Conservation (phyloP, 1,140 invertebrate species). For the Euglossa dilemma region DNA sequence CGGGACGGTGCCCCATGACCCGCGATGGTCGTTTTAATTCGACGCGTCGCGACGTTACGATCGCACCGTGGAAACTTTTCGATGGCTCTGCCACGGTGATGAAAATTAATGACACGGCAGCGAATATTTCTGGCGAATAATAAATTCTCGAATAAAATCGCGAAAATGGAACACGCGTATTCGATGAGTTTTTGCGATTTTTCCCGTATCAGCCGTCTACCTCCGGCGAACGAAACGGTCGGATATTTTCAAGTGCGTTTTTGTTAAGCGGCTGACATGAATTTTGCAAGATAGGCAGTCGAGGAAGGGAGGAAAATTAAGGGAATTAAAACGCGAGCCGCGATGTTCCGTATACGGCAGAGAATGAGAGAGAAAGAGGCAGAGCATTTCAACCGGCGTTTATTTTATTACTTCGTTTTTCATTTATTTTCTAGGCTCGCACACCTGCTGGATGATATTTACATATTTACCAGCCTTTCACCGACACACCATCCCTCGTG, state of each 20-base stretch:
- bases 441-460: neutral
- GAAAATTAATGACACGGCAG: neutral
- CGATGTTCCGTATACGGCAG: no score
- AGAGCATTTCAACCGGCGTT: neutral
- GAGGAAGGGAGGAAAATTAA: neutral
- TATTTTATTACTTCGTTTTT: conserved; percentile 8
- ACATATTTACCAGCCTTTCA: conserved; percentile 18
- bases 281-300: neutral
- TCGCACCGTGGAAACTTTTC: neutral
- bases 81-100: neutral
- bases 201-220: neutral
- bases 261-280: neutral
- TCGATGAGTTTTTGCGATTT: neutral
- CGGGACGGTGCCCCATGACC: neutral
- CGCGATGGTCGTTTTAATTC: neutral
- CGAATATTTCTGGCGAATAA: neutral
- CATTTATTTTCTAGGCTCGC: conserved; percentile 1
- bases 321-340: neutral
- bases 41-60: neutral
- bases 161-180: neutral
- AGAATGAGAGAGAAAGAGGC: no score
- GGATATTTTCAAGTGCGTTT: neutral
- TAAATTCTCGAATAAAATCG: conserved; percentile 8
- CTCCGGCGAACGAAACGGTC: neutral
- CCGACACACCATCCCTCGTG: neutral